Evolutionary conservation across 2,797 vertebrate genomes (phyloP).

Genomic region (Antennarius maculatus): DNA sequence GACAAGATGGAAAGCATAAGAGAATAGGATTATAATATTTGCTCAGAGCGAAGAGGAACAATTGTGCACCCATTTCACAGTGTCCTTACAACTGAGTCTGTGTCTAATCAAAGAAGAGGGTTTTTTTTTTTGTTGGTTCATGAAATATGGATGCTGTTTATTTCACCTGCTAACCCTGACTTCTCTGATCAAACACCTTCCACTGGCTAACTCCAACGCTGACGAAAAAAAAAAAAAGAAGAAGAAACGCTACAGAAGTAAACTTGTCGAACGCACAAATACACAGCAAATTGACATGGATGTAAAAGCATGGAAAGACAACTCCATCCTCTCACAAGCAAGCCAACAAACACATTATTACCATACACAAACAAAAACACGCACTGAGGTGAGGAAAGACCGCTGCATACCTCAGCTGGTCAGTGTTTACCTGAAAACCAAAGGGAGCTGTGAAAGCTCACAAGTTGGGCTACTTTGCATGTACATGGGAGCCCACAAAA

Average conservation of each 20-base stretch:
- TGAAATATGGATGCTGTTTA: conserved; percentile 77
- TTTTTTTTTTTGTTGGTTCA: conserved; percentile 59
- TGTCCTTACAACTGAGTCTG: conserved; percentile 67
- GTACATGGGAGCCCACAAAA: conserved; percentile 96
- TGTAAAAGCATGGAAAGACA: conserved; percentile 55
- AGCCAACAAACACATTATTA: conserved; percentile 74
- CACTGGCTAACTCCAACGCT: conserved; percentile 36
- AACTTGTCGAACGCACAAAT: conserved; percentile 59
- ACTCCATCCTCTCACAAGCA: conserved; percentile 48
- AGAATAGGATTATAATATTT: conserved; percentile 86
- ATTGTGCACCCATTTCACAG: conserved; percentile 76
- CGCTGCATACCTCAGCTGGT: conserved; percentile 66
- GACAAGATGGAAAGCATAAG: conserved; percentile 80
- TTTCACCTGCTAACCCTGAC: conserved; percentile 76
- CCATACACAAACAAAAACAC: conserved; percentile 71
- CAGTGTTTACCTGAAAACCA: conserved; percentile 84
- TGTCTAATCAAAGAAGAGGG: conserved; percentile 66
- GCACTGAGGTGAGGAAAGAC: conserved; percentile 66
- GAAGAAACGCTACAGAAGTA: conserved; percentile 61
- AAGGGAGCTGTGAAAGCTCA: conserved; percentile 93
- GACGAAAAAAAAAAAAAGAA: conserved; percentile 27
- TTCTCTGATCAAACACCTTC: conserved; percentile 58
- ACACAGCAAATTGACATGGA: conserved; percentile 53
- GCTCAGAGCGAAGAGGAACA: conserved; percentile 69
- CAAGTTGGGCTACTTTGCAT: conserved; percentile 94